Base-by-base conservation (phyloP, 2,113 vertebrate genomes). In the Colius striatus region DNA sequence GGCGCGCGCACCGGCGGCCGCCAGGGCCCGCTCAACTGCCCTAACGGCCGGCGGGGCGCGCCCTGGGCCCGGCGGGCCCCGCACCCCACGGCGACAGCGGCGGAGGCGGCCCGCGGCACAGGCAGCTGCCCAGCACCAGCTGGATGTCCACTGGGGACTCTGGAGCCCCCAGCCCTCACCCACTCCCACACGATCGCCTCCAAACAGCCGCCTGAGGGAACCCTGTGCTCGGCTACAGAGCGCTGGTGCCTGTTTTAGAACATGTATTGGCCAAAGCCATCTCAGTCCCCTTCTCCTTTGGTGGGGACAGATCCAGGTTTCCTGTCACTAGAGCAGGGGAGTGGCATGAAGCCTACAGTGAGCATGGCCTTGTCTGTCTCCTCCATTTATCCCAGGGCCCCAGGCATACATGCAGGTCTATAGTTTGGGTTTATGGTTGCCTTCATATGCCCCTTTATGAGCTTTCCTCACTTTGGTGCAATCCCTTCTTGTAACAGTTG, bases 401-500 rank as follows among this genome's bases (percentile, higher is more conserved):
- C 47, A 29, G 77, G 27, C 29, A 55, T 1, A 2, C 30, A 7
- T 50, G 8, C 12, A 1, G 3, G 48, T 2, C n/a, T 72, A 2
- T 45, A 21, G 19, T 19, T 43, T 4, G 10, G 15, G 11, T 20
- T n/a, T 29, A 7, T 1, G n/a, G 41, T 70, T 21, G 72, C 63
- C 54, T 50, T 55, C 71, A 45, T 41, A 54, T 36, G 16, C 58
- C 29, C 54, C 43, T 47, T 23, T 34, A 50, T 13, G 25, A 82
- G 89, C 78, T 80, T 83, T 81, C 78, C 82, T 89, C 11, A 7
- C 57, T 16, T 38, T 2, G 20, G 60, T 38, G 90, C 62, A 32
- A 88, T 80, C 76, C 72, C 60, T 95, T 71, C 93, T 92, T 63
- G 75, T 70, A 89, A 88, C 32, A 53, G 82, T n/a, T 88, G 91